These are phyloP conservation scores for Paracyclopina nana DNA, from an alignment of 1,140 invertebrate genomes.

Conservation along the genomic window DNA sequence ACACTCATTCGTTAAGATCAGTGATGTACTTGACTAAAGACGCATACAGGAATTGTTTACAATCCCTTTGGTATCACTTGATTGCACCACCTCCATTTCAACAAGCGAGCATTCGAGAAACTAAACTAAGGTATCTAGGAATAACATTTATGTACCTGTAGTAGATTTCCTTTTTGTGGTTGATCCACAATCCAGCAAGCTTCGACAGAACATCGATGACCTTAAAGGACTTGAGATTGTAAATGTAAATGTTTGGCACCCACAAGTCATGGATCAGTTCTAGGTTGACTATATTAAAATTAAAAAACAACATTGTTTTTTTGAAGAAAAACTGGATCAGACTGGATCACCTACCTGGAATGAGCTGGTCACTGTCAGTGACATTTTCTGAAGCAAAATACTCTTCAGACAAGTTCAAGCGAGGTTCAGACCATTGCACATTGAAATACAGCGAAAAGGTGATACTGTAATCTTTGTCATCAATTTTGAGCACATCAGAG, in stretches of 20 bases:
- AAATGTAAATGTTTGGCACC: constrained; percentile 15
- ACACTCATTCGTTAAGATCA: too few relatives aligned
- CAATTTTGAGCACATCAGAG: constrained; percentile 9
- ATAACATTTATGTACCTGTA: constrained; percentile 7
- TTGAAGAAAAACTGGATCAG: too few relatives aligned
- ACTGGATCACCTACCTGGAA: constrained; percentile 1
- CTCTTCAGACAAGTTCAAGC: constrained; percentile 1
- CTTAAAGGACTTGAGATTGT: constrained; percentile 15
- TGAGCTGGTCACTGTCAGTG: not conserved
- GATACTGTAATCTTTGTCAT: constrained; percentile 16
- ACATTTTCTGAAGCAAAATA: not conserved
- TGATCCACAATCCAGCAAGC: constrained; percentile 14
- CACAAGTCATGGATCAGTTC: constrained; percentile 16
- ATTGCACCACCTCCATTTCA: too few relatives aligned
- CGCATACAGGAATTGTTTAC: too few relatives aligned
- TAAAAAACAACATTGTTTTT: not conserved
- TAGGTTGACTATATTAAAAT: constrained; percentile 6
- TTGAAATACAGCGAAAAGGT: constrained; percentile 15
- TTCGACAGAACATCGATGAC: constrained; percentile 14
- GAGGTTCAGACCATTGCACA: constrained; percentile 12
- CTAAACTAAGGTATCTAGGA: too few relatives aligned
- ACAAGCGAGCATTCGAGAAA: too few relatives aligned
- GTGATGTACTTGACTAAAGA: too few relatives aligned
- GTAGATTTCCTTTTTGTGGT: constrained; percentile 2
- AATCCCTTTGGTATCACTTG: too few relatives aligned